A percentile compares a stretch with the other conserved stretches of the same genome.
These are phyloP conservation scores for Mastomys coucha DNA, from an alignment of 2,113 vertebrate species.

Conservation along the genomic window DNA sequence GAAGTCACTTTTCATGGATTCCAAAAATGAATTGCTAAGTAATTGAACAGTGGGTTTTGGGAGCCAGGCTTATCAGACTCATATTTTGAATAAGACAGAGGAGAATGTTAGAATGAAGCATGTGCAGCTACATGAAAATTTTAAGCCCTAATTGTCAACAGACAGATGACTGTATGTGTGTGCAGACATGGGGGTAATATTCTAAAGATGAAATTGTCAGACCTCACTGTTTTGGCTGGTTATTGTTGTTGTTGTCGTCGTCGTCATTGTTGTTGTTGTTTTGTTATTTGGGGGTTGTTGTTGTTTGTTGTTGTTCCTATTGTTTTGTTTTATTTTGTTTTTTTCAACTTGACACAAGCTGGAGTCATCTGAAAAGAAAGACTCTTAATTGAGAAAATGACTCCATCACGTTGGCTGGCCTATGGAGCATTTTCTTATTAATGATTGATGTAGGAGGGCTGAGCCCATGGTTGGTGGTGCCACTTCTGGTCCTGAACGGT, in stretches of 20 bases:
- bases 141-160: neutral
- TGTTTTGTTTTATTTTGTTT: no score
- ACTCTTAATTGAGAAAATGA: neutral
- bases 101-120: neutral
- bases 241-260: no score
- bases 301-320: no score
- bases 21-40: no score
- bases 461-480: neutral
- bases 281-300: no score
- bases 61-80: no score
- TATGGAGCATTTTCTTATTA: neutral
- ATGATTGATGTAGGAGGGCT: neutral
- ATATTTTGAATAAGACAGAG: neutral
- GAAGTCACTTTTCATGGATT: neutral
- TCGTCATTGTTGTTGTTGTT: no score
- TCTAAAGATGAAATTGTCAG: neutral
- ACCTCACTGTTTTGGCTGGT: neutral
- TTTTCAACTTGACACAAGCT: neutral
- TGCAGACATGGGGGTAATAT: neutral
- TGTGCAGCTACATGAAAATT: neutral
- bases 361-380: neutral
- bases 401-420: neutral
- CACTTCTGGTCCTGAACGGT: neutral
- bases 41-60: no score
- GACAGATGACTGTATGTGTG: neutral